These are phyloP conservation scores for Melanargia galathea DNA, from an alignment of 2,888 invertebrate genomes.

Conservation along the genomic window DNA sequence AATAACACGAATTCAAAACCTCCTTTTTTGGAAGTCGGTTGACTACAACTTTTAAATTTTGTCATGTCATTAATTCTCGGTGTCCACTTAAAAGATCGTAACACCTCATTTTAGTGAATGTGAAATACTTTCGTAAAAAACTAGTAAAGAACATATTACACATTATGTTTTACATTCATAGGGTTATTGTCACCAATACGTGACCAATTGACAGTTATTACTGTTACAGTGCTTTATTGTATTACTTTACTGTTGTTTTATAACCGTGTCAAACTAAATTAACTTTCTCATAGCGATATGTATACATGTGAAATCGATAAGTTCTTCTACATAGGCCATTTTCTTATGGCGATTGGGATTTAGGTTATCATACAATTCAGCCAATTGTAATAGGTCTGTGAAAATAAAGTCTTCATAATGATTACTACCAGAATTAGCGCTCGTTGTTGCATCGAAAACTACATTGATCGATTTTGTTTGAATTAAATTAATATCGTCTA, in stretches of 20 bases:
- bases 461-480: no score
- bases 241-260: constrained; percentile 43
- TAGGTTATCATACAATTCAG: background rate
- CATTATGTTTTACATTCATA: constrained; percentile 22
- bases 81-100: background rate
- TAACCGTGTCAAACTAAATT: constrained; percentile 41
- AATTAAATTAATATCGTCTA: no score
- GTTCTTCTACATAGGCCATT: background rate
- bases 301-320: background rate
- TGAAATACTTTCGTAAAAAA: constrained; percentile 12
- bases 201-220: constrained; percentile 58
- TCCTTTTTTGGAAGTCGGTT: no score
- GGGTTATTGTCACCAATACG: constrained; percentile 38
- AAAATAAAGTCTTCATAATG: no score
- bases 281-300: constrained; percentile 26
- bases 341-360: background rate
- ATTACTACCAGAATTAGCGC: no score
- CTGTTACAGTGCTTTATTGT: constrained; percentile 48
- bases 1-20: no score
- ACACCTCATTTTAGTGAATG: background rate
- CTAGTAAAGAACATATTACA: background rate
- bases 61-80: background rate
- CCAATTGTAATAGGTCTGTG: background rate
- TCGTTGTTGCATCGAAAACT: no score
- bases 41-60: background rate